Percentiles rank a stretch among this genome's conserved stretches.
These are phyloP conservation scores for Pimephales promelas DNA, from an alignment of 2,113 vertebrate genomes.

Conservation along the genomic window DNA sequence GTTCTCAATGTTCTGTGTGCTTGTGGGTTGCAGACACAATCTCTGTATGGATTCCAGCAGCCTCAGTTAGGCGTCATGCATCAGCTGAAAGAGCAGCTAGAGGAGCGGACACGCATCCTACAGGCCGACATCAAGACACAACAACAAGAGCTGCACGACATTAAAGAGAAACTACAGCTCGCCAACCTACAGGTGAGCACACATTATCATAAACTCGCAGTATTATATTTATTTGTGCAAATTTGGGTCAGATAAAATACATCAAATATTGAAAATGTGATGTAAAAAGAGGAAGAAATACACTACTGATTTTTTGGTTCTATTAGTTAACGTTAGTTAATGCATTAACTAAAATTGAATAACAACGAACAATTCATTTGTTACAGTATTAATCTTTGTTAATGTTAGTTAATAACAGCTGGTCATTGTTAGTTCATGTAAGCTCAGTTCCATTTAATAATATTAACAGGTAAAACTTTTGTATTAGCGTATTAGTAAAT, in stretches of 20 bases:
- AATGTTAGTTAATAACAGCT: too few relatives aligned
- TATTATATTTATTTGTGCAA: neutral
- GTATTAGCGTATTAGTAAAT: too few relatives aligned
- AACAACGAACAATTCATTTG: too few relatives aligned
- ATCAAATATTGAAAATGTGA: neutral
- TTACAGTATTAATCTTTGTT: too few relatives aligned
- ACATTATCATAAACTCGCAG: neutral
- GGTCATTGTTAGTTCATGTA: too few relatives aligned
- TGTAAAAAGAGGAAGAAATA: neutral
- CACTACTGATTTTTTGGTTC: neutral
- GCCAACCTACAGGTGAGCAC: constrained; percentile 82
- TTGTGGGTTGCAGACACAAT: constrained; percentile 30
- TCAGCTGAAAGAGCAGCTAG: constrained; percentile 86
- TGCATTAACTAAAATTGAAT: too few relatives aligned
- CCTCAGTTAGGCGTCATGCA: constrained; percentile 83
- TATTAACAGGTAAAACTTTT: too few relatives aligned
- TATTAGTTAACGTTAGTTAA: too few relatives aligned
- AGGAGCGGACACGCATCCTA: constrained; percentile 83
- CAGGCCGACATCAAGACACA: constrained; percentile 85
- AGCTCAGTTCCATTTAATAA: too few relatives aligned
- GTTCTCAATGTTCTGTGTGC: constrained; percentile 1
- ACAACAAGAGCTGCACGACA: constrained; percentile 82
- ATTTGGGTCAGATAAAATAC: neutral
- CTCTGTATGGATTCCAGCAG: constrained; percentile 62
- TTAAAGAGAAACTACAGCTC: constrained; percentile 85